A percentile compares a stretch with the other conserved stretches of the same genome.
Evolutionary conservation across 2,888 invertebrate species (phyloP).

Genomic region (Homarus gammarus): DNA sequence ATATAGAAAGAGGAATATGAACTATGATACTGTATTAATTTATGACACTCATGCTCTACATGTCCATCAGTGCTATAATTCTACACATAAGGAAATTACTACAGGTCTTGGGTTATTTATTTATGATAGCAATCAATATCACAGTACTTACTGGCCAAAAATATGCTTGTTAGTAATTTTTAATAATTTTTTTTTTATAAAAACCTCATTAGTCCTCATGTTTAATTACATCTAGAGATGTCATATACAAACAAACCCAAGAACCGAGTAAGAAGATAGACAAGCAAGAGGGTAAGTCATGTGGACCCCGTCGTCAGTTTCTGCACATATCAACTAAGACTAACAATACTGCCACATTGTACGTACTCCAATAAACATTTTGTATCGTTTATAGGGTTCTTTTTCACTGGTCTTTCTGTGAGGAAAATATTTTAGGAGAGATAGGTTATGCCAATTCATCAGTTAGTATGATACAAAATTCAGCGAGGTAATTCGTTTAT

Average conservation of each 20-base stretch:
- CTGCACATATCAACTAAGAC: neutral
- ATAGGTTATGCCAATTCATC: neutral
- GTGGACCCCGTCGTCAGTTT: neutral
- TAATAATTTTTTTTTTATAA: too few relatives aligned
- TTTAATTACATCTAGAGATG: too few relatives aligned
- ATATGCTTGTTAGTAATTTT: too few relatives aligned
- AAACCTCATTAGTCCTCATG: too few relatives aligned
- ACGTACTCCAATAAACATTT: neutral
- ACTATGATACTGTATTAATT: too few relatives aligned
- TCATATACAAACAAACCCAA: too few relatives aligned
- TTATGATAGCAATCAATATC: too few relatives aligned
- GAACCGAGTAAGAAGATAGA: neutral
- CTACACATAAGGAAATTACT: neutral
- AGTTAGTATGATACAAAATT: neutral
- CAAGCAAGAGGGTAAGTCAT: slow-evolving; percentile 3
- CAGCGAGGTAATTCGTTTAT: neutral
- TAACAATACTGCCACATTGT: neutral
- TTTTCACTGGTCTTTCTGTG: neutral
- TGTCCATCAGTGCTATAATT: neutral
- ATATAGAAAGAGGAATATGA: too few relatives aligned
- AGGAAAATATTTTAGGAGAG: neutral
- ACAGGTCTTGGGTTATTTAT: neutral
- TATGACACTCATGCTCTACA: neutral
- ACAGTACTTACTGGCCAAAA: too few relatives aligned
- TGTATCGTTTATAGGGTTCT: neutral